These are phyloP conservation scores for Pelmatolapia mariae DNA, from an alignment of 2,113 vertebrate species.

Conservation along the genomic window DNA sequence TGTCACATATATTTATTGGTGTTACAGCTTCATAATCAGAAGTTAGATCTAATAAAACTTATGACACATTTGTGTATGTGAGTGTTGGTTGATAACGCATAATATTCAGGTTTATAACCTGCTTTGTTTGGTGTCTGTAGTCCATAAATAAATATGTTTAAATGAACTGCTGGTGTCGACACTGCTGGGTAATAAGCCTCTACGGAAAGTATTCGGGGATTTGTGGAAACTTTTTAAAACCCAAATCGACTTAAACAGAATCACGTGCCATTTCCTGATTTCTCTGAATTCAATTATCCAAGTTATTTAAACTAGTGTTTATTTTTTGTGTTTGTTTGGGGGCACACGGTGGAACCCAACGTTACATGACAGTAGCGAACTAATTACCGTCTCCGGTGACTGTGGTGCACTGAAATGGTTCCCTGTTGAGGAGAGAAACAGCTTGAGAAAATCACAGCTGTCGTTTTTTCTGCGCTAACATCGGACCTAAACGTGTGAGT, in stretches of 20 bases:
- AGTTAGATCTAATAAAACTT: rapidly evolving
- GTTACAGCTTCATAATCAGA: not conserved
- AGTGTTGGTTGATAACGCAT: not conserved
- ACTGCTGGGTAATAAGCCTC: not conserved
- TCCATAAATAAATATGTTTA: not conserved
- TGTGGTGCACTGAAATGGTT: not conserved
- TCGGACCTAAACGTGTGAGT: not conserved
- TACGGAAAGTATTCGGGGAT: not conserved
- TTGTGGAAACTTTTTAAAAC: not conserved
- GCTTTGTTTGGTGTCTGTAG: not conserved
- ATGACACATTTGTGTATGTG: not conserved
- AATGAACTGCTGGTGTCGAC: not conserved
- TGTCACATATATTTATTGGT: not conserved
- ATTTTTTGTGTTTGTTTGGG: not conserved
- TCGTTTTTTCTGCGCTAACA: not conserved
- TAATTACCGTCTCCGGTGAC: not conserved
- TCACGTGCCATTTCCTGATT: not conserved
- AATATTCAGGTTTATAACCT: not conserved
- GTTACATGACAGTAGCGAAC: not conserved
- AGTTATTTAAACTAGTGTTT: not conserved
- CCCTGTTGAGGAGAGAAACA: not conserved
- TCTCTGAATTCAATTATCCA: not conserved
- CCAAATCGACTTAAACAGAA: not conserved
- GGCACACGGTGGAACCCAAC: not conserved
- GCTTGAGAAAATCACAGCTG: slow-evolving; percentile 30